phyloP scores from a whole-genome alignment of 2,113 vertebrate species.

The Anhinga rufa region DNA sequence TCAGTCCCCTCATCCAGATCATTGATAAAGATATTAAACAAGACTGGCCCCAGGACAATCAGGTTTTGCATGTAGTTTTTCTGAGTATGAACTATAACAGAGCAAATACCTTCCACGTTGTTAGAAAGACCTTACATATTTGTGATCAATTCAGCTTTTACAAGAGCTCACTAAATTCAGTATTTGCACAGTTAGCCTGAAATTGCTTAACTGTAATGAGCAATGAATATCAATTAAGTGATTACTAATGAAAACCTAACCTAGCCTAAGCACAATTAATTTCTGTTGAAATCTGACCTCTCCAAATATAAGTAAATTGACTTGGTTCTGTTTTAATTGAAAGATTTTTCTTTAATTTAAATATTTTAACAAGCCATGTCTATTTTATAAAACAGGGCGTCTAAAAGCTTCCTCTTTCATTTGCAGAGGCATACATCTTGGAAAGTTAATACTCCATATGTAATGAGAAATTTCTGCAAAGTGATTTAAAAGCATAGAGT shows the following conservation, averaged over 20 bases:
- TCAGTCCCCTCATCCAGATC: too few species aligned
- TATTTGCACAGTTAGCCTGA: constrained; percentile 35
- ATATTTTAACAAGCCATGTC: constrained; percentile 45
- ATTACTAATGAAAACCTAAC: constrained; percentile 46
- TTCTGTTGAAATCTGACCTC: constrained; percentile 21
- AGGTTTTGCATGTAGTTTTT: background rate
- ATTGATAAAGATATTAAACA: too few species aligned
- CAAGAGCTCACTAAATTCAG: background rate
- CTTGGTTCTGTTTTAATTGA: constrained; percentile 13
- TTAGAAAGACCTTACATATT: background rate
- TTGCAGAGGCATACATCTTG: background rate
- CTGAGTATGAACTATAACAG: background rate
- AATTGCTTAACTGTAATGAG: constrained; percentile 6
- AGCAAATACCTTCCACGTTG: background rate
- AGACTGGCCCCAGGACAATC: background rate
- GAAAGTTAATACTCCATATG: background rate
- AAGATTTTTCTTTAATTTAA: background rate
- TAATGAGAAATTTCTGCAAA: background rate
- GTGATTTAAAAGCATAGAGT: background rate
- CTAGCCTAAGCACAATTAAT: constrained; percentile 35
- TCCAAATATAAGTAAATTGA: constrained; percentile 36
- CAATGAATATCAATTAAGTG: constrained; percentile 18
- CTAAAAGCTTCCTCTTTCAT: background rate
- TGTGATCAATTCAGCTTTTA: background rate
- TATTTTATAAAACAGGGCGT: constrained; percentile 8